A percentile compares a stretch with the other conserved stretches of the same genome.
These are phyloP conservation scores for Trematomus loennbergii DNA, from an alignment of 2,113 vertebrate genomes.

Conservation along the genomic window DNA sequence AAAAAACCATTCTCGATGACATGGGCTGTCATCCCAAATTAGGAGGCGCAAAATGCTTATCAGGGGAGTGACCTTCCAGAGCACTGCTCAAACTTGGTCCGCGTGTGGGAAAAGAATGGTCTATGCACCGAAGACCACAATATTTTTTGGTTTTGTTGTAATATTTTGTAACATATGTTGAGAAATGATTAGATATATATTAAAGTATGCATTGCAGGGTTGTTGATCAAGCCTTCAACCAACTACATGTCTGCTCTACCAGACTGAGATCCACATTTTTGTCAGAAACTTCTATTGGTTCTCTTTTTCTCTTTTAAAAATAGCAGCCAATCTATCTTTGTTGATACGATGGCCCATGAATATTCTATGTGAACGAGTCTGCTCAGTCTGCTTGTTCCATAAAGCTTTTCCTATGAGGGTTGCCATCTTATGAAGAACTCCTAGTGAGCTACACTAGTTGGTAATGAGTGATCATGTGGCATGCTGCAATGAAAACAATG, in stretches of 20 bases:
- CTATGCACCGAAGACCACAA: neutral
- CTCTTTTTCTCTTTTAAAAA: neutral
- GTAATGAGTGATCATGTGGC: slow-evolving; percentile 11
- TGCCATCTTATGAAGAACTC: slow-evolving; percentile 8
- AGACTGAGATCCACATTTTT: neutral
- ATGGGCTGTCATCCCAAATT: slow-evolving; percentile 81
- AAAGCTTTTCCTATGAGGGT: slow-evolving; percentile 25
- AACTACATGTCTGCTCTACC: neutral
- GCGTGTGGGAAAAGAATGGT: slow-evolving; percentile 35
- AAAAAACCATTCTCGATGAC: slow-evolving; percentile 77
- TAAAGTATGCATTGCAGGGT: neutral
- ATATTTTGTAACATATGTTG: neutral
- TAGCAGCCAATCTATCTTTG: slow-evolving; percentile 24
- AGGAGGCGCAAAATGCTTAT: slow-evolving; percentile 74
- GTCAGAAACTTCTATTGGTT: neutral
- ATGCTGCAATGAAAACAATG: slow-evolving; percentile 15
- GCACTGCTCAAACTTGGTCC: slow-evolving; percentile 49
- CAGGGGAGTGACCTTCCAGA: slow-evolving; percentile 78
- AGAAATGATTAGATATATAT: neutral
- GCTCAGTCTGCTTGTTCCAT: slow-evolving; percentile 3
- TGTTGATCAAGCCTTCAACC: neutral
- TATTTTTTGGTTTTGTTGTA: neutral
- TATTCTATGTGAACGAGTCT: slow-evolving; percentile 39
- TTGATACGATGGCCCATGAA: slow-evolving; percentile 22
- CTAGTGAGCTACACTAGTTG: slow-evolving; percentile 5